Conservation (phyloP, 2,888 invertebrate genomes). For the Mayetiola destructor region DNA sequence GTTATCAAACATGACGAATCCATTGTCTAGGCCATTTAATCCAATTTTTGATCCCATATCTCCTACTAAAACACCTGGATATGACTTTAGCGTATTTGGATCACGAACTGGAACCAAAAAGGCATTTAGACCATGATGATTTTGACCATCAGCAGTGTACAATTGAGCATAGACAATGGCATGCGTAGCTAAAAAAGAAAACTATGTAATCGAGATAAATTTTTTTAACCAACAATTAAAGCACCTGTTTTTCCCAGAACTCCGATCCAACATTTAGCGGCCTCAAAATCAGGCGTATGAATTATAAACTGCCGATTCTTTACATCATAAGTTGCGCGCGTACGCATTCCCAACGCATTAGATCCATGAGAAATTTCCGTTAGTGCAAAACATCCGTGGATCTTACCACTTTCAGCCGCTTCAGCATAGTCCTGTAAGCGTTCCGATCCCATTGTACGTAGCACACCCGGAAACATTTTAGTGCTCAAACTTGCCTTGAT, state of each 20-base stretch:
- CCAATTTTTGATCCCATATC: conserved; percentile 89
- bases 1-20: conserved; percentile 65
- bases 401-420: conserved; percentile 31
- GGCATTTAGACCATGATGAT: conserved; percentile 68
- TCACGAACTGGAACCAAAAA: conserved; percentile 81
- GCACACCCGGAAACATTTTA: conserved; percentile 49
- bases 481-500: conserved; percentile 52
- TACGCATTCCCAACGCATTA: conserved; percentile 75
- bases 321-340: conserved; percentile 67
- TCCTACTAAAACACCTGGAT: conserved; percentile 70
- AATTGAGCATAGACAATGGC: conserved; percentile 80
- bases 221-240: neutral
- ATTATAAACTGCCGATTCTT: conserved; percentile 56
- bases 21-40: conserved; percentile 86
- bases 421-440: conserved; percentile 44
- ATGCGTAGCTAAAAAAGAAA: conserved; percentile 54
- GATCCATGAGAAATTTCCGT: conserved; percentile 87
- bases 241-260: conserved; percentile 40
- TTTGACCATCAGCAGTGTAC: conserved; percentile 56
- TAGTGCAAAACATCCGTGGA: conserved; percentile 62
- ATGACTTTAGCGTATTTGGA: conserved; percentile 51
- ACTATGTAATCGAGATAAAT: neutral
- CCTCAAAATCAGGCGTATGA: conserved; percentile 60
- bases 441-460: conserved; percentile 48
- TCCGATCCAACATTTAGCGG: conserved; percentile 76